Base-by-base conservation (phyloP, 2,888 invertebrate genomes). In the Hecatera dysodea region DNA sequence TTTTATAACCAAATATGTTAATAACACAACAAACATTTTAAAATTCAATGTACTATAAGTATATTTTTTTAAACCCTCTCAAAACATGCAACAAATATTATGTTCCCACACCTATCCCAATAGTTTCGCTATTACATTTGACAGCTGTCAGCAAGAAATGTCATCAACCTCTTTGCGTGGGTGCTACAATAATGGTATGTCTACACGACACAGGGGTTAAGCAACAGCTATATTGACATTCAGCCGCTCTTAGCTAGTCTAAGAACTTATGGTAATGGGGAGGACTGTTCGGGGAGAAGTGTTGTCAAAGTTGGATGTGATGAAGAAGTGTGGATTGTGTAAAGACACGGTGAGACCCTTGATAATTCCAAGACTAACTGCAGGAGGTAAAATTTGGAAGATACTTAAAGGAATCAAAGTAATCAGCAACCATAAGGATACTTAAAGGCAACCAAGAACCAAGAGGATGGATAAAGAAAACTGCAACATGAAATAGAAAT, bases 161-260 rank as follows among this genome's bases (percentile, higher is more conserved):
- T 86, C 85, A 83, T 74, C 78, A 78, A 84, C 81, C 82, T 72
- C 60, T 27, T 55, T n/a, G 81, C 80, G 86, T 86, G 80, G 86
- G 86, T 75, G 82, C 57, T 65, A 75, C 74, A 72, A 74, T 72
- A 78, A 65, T 80, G 73, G 19, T 74, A 72, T 61, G 72, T 75
- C 66, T 75, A 80, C 76, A 73, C 61, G 55, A 50, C 55, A 60
- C 63, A 59, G 50, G 39, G 52, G 53, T 82, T 70, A 76, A 12
- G 67, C 64, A 82, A 74, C 53, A 53, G 36, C 17, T 56, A 46
- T 52, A 71, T 79, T 78, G 65, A 68, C 77, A 81, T 76, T 66
- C 66, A 64, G 67, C 56, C 11, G 1, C 46, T 75, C 55, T 75
- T 56, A 67, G 55, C 39, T 39, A 66, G 52, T 57, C 52, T 65